Conservation (phyloP, 2,797 vertebrate genomes). For the Crax fasciolata region DNA sequence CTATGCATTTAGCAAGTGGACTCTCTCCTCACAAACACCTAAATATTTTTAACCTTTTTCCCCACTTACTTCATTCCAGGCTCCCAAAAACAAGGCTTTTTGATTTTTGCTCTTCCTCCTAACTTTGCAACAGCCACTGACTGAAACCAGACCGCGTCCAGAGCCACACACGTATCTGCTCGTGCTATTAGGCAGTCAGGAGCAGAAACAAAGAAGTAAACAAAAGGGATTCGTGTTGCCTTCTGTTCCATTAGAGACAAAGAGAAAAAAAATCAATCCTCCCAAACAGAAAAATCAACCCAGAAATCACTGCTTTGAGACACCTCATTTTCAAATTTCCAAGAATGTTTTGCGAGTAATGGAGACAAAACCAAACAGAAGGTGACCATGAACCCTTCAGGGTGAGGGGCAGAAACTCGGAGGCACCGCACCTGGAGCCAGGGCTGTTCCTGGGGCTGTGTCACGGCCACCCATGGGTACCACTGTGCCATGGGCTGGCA, state of each 20-base stretch:
- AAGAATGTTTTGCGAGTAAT: not conserved
- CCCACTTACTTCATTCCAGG: not conserved
- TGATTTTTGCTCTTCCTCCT: not conserved
- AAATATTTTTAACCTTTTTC: not conserved
- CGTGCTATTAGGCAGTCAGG: conserved; percentile 42
- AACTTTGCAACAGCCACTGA: conserved; percentile 5
- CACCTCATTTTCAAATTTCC: not conserved
- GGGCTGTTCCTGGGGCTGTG: not conserved
- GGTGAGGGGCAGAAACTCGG: not conserved
- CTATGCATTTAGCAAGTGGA: fast-evolving
- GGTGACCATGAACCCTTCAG: not conserved
- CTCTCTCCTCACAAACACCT: not conserved
- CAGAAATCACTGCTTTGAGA: not conserved
- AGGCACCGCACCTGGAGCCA: not conserved
- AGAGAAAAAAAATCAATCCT: not conserved
- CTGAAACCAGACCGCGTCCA: not conserved
- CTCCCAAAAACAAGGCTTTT: not conserved
- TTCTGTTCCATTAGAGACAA: conserved; percentile 47
- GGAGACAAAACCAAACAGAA: not conserved
- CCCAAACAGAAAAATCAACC: conserved; percentile 26
- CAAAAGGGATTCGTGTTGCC: conserved; percentile 56
- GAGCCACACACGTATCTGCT: not conserved
- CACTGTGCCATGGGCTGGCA: not conserved
- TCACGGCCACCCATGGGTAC: conserved; percentile 1
- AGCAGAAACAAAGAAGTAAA: conserved; percentile 70